Evolutionary conservation across 2,113 vertebrate species (phyloP).

Genomic region (Carlito syrichta): DNA sequence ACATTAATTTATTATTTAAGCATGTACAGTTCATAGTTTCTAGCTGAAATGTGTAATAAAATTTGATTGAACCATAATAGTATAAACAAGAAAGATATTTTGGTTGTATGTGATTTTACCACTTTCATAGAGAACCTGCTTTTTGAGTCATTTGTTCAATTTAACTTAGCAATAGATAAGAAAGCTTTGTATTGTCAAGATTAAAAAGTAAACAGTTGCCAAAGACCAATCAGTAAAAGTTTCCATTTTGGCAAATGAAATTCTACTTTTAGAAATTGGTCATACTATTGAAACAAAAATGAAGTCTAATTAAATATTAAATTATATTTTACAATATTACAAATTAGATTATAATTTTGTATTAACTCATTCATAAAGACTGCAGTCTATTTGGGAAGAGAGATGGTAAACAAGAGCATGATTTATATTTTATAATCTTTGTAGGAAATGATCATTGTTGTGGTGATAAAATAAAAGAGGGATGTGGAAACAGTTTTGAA

Average conservation of each 20-base stretch:
- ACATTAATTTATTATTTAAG: not conserved
- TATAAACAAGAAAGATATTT: not conserved
- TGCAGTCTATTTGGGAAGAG: not conserved
- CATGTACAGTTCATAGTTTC: not conserved
- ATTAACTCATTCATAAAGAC: not conserved
- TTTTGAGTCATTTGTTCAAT: not conserved
- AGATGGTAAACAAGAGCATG: not conserved
- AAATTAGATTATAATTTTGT: not conserved
- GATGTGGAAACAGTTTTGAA: not conserved
- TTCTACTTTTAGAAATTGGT: not conserved
- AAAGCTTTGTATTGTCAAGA: not conserved
- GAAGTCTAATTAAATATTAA: not conserved
- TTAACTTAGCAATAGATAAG: not conserved
- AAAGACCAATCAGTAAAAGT: not conserved
- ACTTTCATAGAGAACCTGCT: not conserved
- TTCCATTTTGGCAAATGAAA: not conserved
- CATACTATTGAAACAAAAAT: not conserved
- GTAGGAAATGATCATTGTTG: not conserved
- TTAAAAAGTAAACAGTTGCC: not conserved
- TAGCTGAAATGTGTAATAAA: not conserved
- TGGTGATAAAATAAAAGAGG: not conserved
- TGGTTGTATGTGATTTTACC: not conserved
- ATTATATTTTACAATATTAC: not conserved
- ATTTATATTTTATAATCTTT: not conserved
- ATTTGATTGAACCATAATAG: not conserved